A percentile compares a stretch with the other conserved stretches of the same genome.
phyloP scores from a whole-genome alignment of 1,140 invertebrate species.

The Trichonephila clavata region DNA sequence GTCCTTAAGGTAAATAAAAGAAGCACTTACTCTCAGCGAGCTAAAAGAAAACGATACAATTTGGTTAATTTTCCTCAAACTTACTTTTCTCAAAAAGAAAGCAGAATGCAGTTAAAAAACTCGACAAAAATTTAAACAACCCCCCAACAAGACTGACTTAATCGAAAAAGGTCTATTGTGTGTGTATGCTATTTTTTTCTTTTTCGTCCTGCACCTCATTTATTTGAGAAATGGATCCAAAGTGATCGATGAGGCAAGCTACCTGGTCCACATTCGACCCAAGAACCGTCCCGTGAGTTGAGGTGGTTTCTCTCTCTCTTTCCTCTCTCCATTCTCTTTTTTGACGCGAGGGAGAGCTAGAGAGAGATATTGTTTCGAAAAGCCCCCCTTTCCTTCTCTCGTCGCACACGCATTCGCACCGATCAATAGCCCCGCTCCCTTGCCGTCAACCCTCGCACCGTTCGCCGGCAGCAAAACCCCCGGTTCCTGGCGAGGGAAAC shows the following conservation, averaged over 20 bases:
- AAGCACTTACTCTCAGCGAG: too few relatives aligned
- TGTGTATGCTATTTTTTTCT: neutral
- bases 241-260: neutral
- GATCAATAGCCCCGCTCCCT: conserved; percentile 45
- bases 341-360: neutral
- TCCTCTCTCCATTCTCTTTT: too few relatives aligned
- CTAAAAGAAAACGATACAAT: too few relatives aligned
- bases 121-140: neutral
- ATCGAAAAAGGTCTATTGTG: neutral
- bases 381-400: conserved; percentile 30
- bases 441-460: conserved; percentile 46
- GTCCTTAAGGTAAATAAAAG: too few relatives aligned
- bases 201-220: neutral
- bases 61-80: too few relatives aligned
- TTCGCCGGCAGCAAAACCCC: conserved; percentile 23
- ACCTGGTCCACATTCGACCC: neutral
- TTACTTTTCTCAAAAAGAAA: too few relatives aligned
- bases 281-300: conserved; percentile 31
- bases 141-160: neutral
- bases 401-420: neutral
- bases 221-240: neutral
- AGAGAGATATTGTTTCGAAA: conserved; percentile 39
- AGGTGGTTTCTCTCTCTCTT: neutral
- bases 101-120: neutral
- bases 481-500: neutral